Percentiles rank a stretch among this genome's conserved stretches.
Evolutionary conservation across 1,140 invertebrate genomes (phyloP).

Genomic region (Doryteuthis pealeii): DNA sequence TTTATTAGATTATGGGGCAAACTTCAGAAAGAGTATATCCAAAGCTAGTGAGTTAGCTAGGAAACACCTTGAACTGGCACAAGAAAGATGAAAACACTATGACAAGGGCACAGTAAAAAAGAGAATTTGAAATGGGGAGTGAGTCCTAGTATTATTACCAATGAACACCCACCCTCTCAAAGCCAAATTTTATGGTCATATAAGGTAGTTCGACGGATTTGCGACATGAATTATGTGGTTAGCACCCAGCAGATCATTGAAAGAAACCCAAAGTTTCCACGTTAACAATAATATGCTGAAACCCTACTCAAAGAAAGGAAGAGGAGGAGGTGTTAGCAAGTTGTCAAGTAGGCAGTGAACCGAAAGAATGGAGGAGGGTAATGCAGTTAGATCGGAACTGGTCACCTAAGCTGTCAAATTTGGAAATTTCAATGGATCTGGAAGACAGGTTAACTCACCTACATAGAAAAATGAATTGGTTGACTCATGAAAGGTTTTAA

Average conservation of each 20-base stretch:
- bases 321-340: too few species aligned
- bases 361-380: too few species aligned
- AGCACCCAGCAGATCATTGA: constrained; percentile 29
- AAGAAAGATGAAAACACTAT: neutral
- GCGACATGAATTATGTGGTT: constrained; percentile 29
- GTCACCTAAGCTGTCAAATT: constrained; percentile 2
- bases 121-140: neutral
- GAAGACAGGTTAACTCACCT: constrained; percentile 3
- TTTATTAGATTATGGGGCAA: neutral
- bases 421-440: neutral
- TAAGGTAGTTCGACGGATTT: constrained; percentile 3
- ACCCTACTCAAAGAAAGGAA: constrained; percentile 6
- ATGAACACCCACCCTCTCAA: too few species aligned
- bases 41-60: neutral
- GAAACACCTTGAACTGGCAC: neutral
- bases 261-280: neutral
- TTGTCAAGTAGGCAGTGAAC: too few species aligned
- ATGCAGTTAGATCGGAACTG: neutral
- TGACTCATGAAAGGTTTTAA: neutral
- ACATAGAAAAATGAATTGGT: neutral
- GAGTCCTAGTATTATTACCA: too few species aligned
- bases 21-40: neutral
- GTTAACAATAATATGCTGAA: constrained; percentile 23
- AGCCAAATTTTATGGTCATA: too few species aligned
- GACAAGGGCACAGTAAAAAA: neutral